Evolutionary conservation across 1,140 invertebrate genomes (phyloP).

Genomic region (Leptestheria dahalacensis): DNA sequence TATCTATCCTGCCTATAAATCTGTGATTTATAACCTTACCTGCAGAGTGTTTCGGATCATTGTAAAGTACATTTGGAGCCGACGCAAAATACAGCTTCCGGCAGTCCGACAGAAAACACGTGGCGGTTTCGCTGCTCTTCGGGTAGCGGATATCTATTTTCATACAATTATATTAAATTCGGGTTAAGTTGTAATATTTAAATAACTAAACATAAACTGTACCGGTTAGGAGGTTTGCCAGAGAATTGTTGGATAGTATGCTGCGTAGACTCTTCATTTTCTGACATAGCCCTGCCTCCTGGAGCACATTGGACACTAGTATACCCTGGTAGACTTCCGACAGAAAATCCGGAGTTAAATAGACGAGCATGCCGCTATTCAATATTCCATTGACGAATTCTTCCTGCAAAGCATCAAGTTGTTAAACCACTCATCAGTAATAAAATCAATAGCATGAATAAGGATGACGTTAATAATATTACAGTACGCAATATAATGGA

Average conservation of each 20-base stretch:
- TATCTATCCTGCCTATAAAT: no score
- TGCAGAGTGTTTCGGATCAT: constrained; percentile 49
- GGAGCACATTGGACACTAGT: constrained; percentile 54
- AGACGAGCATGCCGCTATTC: constrained; percentile 75
- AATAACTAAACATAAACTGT: constrained; percentile 15
- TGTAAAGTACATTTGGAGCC: constrained; percentile 39
- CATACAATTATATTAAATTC: background rate
- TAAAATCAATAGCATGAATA: no score
- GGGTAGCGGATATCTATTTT: constrained; percentile 66
- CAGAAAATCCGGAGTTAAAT: constrained; percentile 79
- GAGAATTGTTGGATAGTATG: constrained; percentile 40
- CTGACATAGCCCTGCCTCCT: constrained; percentile 45
- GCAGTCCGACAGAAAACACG: constrained; percentile 68
- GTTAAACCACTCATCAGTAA: no score
- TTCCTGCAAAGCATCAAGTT: constrained; percentile 45
- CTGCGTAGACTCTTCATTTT: constrained; percentile 4
- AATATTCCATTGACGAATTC: constrained; percentile 83
- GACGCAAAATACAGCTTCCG: constrained; percentile 54
- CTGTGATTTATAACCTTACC: constrained; percentile 34
- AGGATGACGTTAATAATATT: no score
- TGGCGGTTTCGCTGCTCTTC: constrained; percentile 43
- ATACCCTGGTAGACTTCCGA: constrained; percentile 78
- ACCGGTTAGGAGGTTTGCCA: constrained; percentile 65
- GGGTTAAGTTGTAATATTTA: background rate
- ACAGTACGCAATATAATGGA: no score